A percentile compares a stretch with the other conserved stretches of the same genome.
phyloP scores from a whole-genome alignment of 2,113 vertebrate genomes.

The Dinomys branickii region DNA sequence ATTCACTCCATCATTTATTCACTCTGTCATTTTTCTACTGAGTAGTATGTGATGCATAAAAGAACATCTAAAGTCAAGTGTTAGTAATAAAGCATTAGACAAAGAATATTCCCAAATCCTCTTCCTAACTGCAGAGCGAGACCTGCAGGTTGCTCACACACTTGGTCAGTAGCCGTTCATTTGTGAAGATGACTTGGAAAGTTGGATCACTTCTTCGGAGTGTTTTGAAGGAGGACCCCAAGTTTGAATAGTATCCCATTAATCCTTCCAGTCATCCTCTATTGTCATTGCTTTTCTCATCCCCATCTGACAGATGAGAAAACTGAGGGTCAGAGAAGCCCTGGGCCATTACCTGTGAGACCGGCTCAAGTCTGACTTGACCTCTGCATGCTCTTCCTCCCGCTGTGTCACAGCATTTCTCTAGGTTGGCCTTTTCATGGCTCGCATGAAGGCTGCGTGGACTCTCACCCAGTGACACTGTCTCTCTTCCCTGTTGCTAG shows the following conservation, averaged over 20 bases:
- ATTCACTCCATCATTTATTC: background rate
- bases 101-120: background rate
- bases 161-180: fast-evolving
- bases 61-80: background rate
- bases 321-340: background rate
- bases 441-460: background rate
- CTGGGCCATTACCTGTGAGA: background rate
- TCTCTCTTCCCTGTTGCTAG: slow-evolving; percentile 55
- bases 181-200: background rate
- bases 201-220: background rate
- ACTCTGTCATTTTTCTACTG: background rate
- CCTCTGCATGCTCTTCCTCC: background rate
- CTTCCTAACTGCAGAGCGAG: background rate
- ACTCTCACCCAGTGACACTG: background rate
- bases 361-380: background rate
- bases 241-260: background rate
- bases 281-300: background rate
- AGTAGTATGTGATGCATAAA: background rate
- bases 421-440: background rate
- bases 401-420: background rate
- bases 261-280: background rate
- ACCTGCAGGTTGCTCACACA: background rate
- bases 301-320: background rate
- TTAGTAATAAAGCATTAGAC: background rate
- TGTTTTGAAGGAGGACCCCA: background rate